These are phyloP conservation scores for Cyclophora punctaria DNA, from an alignment of 2,888 invertebrate genomes.

Conservation along the genomic window DNA sequence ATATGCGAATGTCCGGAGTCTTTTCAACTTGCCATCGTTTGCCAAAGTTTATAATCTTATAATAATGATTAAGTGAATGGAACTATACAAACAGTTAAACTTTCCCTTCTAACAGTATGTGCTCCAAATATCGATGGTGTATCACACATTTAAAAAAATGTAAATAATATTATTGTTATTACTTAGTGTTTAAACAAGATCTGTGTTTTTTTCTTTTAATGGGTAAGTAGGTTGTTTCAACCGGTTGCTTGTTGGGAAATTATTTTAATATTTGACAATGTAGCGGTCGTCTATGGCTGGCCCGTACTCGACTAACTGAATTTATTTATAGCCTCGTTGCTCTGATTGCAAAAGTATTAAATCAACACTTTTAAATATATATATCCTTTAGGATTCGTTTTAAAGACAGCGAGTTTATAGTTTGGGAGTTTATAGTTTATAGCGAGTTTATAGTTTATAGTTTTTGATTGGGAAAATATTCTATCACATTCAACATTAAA, in stretches of 20 bases:
- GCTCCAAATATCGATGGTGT: constrained; percentile 9
- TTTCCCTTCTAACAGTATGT: constrained; percentile 5
- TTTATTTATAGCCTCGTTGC: constrained; percentile 8
- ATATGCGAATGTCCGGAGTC: no score
- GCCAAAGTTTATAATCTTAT: no score
- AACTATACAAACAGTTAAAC: neutral
- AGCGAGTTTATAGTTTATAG: no score
- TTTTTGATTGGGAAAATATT: no score
- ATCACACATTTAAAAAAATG: constrained; percentile 39
- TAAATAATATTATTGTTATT: constrained; percentile 49
- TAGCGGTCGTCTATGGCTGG: constrained; percentile 33
- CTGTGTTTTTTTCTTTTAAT: constrained; percentile 47
- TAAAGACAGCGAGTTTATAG: no score
- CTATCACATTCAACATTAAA: no score
- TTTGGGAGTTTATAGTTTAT: no score
- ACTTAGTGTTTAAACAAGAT: constrained; percentile 57
- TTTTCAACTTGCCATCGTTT: no score
- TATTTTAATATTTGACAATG: constrained; percentile 45
- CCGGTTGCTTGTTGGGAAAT: constrained; percentile 26
- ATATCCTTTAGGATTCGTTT: no score
- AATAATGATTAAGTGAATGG: no score
- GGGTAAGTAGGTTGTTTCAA: constrained; percentile 40
- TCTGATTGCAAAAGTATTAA: constrained; percentile 6
- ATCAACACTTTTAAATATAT: no score
- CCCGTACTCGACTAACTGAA: constrained; percentile 26